Evolutionary conservation across 1,140 invertebrate species (phyloP).

Genomic region (Drosophila pruinosa): DNA sequence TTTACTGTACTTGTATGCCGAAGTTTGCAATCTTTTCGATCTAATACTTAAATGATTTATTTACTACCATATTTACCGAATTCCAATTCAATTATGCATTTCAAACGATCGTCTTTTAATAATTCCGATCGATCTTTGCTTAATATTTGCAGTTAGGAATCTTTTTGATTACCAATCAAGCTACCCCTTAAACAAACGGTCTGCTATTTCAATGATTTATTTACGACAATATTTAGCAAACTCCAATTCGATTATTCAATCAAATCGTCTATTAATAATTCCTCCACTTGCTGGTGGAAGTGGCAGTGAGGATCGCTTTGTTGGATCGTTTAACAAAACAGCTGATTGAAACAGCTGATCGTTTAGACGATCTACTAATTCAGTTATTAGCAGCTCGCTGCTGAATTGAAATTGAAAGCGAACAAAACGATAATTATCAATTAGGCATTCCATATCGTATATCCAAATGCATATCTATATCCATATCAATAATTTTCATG

Average conservation of each 20-base stretch:
- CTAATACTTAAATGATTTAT: too few relatives aligned
- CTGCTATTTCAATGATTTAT: too few relatives aligned
- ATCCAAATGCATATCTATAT: slow-evolving; percentile 49
- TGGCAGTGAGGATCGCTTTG: background rate
- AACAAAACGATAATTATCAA: slow-evolving; percentile 82
- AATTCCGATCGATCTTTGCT: too few relatives aligned
- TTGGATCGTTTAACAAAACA: background rate
- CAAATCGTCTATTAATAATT: background rate
- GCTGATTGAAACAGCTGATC: slow-evolving; percentile 5
- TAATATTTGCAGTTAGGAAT: too few relatives aligned
- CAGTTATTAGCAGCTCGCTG: slow-evolving; percentile 26
- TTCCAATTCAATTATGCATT: too few relatives aligned
- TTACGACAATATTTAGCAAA: background rate
- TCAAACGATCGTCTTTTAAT: too few relatives aligned
- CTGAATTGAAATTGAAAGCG: slow-evolving; percentile 25
- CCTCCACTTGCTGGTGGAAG: background rate
- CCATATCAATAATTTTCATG: slow-evolving; percentile 44
- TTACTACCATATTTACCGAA: too few relatives aligned
- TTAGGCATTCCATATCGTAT: slow-evolving; percentile 68
- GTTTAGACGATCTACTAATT: slow-evolving; percentile 28
- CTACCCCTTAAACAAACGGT: too few relatives aligned
- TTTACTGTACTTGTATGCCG: too few relatives aligned
- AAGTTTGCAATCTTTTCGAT: too few relatives aligned
- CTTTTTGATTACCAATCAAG: too few relatives aligned
- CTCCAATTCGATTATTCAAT: background rate